Evolutionary conservation across 2,113 vertebrate genomes (phyloP).

Genomic region (Cryptotis parvus): DNA sequence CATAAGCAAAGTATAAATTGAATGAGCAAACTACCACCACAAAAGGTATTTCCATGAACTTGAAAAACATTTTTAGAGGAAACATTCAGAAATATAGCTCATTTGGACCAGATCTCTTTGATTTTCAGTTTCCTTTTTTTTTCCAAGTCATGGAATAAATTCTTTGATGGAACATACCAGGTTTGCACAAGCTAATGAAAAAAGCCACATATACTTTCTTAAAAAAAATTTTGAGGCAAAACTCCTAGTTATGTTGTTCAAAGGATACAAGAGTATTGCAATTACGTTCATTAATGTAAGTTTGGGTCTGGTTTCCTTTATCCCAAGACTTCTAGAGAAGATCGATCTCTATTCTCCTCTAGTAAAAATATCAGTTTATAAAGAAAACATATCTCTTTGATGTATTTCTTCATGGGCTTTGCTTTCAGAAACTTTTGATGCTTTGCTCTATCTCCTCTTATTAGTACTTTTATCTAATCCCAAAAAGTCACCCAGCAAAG

Average conservation of each 20-base stretch:
- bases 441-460: constrained; percentile 73
- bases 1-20: constrained; percentile 62
- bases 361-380: constrained; percentile 77
- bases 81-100: constrained; percentile 77
- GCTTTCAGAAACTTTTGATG: constrained; percentile 74
- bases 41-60: constrained; percentile 75
- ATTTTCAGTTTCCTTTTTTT: constrained; percentile 81
- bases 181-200: constrained; percentile 77
- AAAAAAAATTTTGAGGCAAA: constrained; percentile 70
- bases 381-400: constrained; percentile 80
- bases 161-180: constrained; percentile 82
- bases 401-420: constrained; percentile 70
- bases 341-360: constrained; percentile 69
- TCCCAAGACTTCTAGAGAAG: constrained; percentile 68
- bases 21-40: constrained; percentile 75
- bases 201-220: constrained; percentile 69
- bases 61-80: constrained; percentile 80
- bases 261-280: constrained; percentile 76
- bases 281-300: constrained; percentile 66
- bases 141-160: constrained; percentile 77
- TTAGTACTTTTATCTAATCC: constrained; percentile 81
- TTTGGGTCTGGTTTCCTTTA: constrained; percentile 79
- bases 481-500: constrained; percentile 85
- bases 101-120: constrained; percentile 80
- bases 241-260: constrained; percentile 75